Evolutionary conservation across 2,888 invertebrate species (phyloP), one percentile per base, ranked within the genome.

Genomic region (Ophraella communa): DNA sequence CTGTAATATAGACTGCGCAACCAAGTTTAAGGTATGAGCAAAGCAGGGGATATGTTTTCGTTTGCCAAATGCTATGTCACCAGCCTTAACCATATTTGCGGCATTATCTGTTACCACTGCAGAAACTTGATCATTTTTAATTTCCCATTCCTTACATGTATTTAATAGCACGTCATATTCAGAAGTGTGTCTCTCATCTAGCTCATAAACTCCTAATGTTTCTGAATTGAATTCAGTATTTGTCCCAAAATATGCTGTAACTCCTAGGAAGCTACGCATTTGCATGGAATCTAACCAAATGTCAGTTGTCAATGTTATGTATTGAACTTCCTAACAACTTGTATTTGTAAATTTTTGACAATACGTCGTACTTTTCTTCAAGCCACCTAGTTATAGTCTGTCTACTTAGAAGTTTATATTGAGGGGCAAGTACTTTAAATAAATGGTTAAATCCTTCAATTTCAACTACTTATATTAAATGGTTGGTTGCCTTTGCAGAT

Each of bases 211-310:
- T 24, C 65, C 53, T 3, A 67, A n/a, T 17, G 64, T 64, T 14
- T 23, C 17, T 35, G 64, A 59, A n/a, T 39, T 47, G 17, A 56
- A 18, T 60, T 54, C 44, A 47, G 10, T 21, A 27, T 64, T 47
- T 27, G 30, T 7, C 10, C 35, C 33, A 62, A 66, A 64, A 54
- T 67, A 61, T 27, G 18, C 42, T 23, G 66, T 70, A 8, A 67
- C 20, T n/a, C 69, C 69, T 33, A 72, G 55, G 62, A 63, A 71
- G 33, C 72, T 68, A 27, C 18, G 53, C 14, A 61, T 71, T 11
- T 61, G 56, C 57, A 68, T 55, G 5, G 61, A 67, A 17, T 72
- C 72, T 14, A 67, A 66, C 68, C 72, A 72, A 7, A 68, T 53
- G 23, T 72, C 72, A 35, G 63, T 67, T 20, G 71, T 72, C 17